Base-by-base conservation (phyloP, 2,888 invertebrate species). In the Stenotaenia linearis region DNA sequence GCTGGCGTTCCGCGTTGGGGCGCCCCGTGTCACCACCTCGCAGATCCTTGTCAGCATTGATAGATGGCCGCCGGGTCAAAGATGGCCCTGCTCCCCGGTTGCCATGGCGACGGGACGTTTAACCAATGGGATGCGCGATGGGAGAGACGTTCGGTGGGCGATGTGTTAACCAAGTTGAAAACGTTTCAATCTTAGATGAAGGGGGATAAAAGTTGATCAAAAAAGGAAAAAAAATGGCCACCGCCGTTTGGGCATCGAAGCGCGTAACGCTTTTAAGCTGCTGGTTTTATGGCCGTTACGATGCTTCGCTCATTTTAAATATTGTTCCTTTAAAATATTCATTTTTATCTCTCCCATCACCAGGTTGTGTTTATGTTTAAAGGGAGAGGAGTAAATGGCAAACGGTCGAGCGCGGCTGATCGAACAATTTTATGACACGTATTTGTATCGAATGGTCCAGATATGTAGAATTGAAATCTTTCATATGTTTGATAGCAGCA, bases 11-110 rank as follows among this genome's bases (percentile, higher is more conserved):
- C 61, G 61, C 61, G 61, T 25, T 61, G 61, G 61, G 61, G 61
- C 61, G 61, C 61, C 61, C 61, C 61, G 61, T 61, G 61, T 61
- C 61, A 61, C 61, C 61, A 61, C 61, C 61, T 61, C 61, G 28
- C 61, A 61, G 61, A 61, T 61, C 61, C 61, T 61, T 61, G 61
- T 61, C 61, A 9, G 61, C 61, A 23, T 23, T 61, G 61, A 61
- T 61, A 61, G 61, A 61, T 61, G 61, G 61, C 61, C 61, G 61
- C 61, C 61, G 61, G 61, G 61, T 61, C 61, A 61, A 61, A 61
- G 61, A 61, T 61, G 61, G 61, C 61, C 28, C 56, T 15, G n/a
- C 18, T 21, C 5, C 5, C 18, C n/a, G 15, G 61, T 61, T 61
- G 61, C 25, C 25, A 15, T 61, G 28, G 15, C 61, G 61, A 61